Base-by-base conservation (phyloP, 2,888 invertebrate species). In the Aplocera efformata region DNA sequence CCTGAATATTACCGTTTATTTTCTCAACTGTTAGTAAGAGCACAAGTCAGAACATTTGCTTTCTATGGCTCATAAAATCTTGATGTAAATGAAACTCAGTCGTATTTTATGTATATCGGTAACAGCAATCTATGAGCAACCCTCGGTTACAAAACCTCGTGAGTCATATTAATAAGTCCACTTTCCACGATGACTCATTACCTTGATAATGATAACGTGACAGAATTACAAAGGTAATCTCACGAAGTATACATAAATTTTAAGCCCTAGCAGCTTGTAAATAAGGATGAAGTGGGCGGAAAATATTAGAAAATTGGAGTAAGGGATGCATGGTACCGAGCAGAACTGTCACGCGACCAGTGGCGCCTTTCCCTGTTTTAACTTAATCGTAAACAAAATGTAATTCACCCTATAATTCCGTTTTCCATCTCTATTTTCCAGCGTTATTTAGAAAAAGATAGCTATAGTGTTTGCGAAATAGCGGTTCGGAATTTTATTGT, bases 171-270 rank as follows among this genome's bases (percentile, higher is more conserved):
- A 72, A 76, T 77, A 76, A 72, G 70, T 59, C 68, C 66, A 72
- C 63, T 72, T 72, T 68, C 60, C 59, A 63, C 63, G 70, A 69
- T 84, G 83, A 85, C 72, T 82, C 82, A 85, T 80, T 79, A 74
- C 67, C 64, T 71, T 78, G 72, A 76, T 79, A 79, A 78, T 73
- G 67, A 72, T 69, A 67, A 65, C 59, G 58, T 64, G 58, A 61
- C 56, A 53, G 59, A 56, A 50, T 59, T 50, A 56, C 58, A 38
- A 53, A 43, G 25, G 38, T 49, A 33, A 24, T 24, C 28, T 4
- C 35, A 10, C 32, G 7, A 45, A 34, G 7, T 6, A 22, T 31
- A 3, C 32, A 11, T 11, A 7, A 5, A 65, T 49, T 56, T 48
- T 60, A 20, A 52, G 58, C 72, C 52, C 56, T 75, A 72, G 38